These are phyloP conservation scores for Cerastoderma edule DNA, from an alignment of 2,888 invertebrate genomes.

Conservation along the genomic window DNA sequence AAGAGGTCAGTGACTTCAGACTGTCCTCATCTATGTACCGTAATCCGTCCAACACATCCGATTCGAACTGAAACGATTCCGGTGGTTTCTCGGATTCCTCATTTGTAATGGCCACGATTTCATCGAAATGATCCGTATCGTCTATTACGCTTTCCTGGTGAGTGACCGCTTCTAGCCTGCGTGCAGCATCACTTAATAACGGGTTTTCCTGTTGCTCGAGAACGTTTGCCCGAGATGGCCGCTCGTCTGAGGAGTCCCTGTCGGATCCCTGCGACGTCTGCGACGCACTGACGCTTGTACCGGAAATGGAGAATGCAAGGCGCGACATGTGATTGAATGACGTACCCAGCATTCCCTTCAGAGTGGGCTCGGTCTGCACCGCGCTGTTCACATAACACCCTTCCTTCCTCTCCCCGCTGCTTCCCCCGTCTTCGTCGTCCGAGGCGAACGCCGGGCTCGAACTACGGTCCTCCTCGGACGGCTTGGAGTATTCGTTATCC, in stretches of 20 bases:
- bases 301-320: conserved; percentile 66
- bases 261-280: conserved; percentile 54
- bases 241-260: conserved; percentile 46
- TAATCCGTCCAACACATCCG: conserved; percentile 74
- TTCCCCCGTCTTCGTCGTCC: conserved; percentile 92
- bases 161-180: conserved; percentile 34
- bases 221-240: background rate
- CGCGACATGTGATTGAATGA: conserved; percentile 67
- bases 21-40: conserved; percentile 82
- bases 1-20: conserved; percentile 74
- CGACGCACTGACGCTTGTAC: conserved; percentile 61
- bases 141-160: conserved; percentile 12
- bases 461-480: conserved; percentile 89
- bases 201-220: conserved; percentile 40
- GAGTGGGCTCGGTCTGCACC: conserved; percentile 68
- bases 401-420: conserved; percentile 65
- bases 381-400: conserved; percentile 71
- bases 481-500: conserved; percentile 63
- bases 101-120: conserved; percentile 20
- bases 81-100: conserved; percentile 52
- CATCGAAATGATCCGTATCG: conserved; percentile 19
- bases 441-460: conserved; percentile 97
- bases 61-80: conserved; percentile 43
- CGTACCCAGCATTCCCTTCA: conserved; percentile 67
- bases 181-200: conserved; percentile 29